These are phyloP conservation scores for Syngnathus scovelli DNA, from an alignment of 2,113 vertebrate species.

Conservation along the genomic window DNA sequence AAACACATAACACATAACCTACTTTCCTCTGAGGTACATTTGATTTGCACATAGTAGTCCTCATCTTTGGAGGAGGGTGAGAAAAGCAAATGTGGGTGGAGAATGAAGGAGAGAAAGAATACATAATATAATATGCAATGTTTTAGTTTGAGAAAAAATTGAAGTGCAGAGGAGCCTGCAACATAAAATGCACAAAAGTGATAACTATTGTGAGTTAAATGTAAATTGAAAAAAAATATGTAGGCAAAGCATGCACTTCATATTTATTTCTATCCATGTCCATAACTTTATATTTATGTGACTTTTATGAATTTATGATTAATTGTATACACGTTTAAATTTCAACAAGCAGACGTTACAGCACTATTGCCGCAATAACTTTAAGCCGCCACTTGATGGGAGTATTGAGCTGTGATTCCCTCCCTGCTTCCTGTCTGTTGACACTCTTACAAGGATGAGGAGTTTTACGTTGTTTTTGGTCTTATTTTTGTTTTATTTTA, in stretches of 20 bases:
- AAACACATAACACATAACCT: slow-evolving; percentile 41
- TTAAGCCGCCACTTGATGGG: neutral
- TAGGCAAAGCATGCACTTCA: neutral
- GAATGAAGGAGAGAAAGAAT: neutral
- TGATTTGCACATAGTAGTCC: slow-evolving; percentile 13
- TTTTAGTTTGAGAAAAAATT: neutral
- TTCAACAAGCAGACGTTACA: neutral
- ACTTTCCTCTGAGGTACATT: slow-evolving; percentile 36
- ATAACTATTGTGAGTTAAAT: neutral
- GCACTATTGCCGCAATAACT: neutral
- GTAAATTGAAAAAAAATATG: too few relatives aligned
- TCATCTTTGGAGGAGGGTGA: neutral
- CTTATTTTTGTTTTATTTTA: neutral
- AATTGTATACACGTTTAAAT: neutral
- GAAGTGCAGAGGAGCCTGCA: neutral
- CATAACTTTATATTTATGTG: too few relatives aligned
- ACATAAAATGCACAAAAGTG: neutral
- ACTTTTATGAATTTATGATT: neutral
- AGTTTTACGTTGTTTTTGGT: neutral
- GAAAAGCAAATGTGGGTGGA: neutral
- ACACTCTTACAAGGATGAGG: neutral
- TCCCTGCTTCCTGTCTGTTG: neutral
- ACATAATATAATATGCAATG: neutral
- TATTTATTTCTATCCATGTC: neutral
- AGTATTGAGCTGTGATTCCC: neutral